Evolutionary conservation across 2,888 invertebrate genomes (phyloP).

Genomic region (Tenthredo mesomela): DNA sequence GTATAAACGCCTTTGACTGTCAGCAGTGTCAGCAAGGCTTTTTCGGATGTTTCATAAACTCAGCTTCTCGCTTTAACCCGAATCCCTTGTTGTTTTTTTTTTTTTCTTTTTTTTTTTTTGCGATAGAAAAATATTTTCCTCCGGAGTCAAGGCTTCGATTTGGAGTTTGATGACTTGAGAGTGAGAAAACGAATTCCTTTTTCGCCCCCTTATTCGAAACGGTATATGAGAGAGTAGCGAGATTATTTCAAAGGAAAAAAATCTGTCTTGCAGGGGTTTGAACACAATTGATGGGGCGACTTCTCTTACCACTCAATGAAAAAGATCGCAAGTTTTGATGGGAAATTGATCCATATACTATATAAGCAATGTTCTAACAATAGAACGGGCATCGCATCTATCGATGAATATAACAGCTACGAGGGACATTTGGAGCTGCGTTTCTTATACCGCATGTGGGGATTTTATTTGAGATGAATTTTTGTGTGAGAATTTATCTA

Average conservation of each 20-base stretch:
- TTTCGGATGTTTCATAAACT: background rate
- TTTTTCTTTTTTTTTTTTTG: background rate
- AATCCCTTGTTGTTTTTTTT: background rate
- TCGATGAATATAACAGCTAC: slow-evolving; percentile 1
- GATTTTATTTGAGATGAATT: background rate
- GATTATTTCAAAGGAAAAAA: slow-evolving; percentile 10
- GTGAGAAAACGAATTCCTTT: background rate
- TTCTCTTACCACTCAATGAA: slow-evolving; percentile 1
- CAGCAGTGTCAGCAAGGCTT: background rate
- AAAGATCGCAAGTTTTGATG: background rate
- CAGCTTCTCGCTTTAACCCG: background rate
- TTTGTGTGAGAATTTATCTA: background rate
- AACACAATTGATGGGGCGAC: background rate
- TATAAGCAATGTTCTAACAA: slow-evolving; percentile 3
- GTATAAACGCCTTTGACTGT: slow-evolving; percentile 21
- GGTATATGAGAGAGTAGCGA: background rate
- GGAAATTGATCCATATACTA: slow-evolving; percentile 42
- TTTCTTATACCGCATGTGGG: background rate
- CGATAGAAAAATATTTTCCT: background rate
- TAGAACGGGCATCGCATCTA: slow-evolving; percentile 21
- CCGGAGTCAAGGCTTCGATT: background rate
- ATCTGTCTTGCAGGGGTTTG: background rate
- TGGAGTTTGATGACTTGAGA: background rate
- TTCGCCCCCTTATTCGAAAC: background rate
- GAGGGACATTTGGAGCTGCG: background rate